Percentiles rank a stretch among this genome's conserved stretches.
Conservation (phyloP, 2,113 vertebrate genomes). For the Aramus guarauna region DNA sequence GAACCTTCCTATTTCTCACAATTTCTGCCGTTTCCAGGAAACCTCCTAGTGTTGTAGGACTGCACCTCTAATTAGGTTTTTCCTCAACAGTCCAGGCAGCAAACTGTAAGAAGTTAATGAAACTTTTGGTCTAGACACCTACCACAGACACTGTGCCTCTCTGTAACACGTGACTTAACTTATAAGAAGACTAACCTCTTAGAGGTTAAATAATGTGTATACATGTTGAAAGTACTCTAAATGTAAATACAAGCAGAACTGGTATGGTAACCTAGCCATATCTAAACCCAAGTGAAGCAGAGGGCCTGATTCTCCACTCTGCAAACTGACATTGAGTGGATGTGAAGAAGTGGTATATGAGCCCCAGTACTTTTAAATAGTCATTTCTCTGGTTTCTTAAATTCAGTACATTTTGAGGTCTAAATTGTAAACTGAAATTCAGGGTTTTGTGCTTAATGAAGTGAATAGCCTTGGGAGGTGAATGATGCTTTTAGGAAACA, state of each 20-base stretch:
- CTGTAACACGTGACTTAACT: background rate
- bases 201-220: background rate
- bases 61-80: background rate
- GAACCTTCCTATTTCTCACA: background rate
- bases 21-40: background rate
- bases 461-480: background rate
- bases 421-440: constrained; percentile 26
- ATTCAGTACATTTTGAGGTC: background rate
- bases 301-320: background rate
- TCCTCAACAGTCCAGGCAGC: background rate
- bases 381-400: background rate
- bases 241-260: background rate
- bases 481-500: background rate
- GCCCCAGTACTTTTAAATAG: background rate
- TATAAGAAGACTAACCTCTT: background rate
- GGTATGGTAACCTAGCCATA: background rate
- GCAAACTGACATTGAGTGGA: rapidly evolving
- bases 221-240: constrained; percentile 1
- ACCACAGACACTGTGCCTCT: background rate
- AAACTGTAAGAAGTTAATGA: background rate
- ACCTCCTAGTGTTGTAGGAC: background rate
- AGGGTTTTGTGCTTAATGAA: background rate
- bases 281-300: background rate
- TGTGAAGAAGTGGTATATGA: background rate
- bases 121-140: background rate